Base-by-base conservation (phyloP, 1,140 invertebrate species). In the Caenorhabditis tropicalis region DNA sequence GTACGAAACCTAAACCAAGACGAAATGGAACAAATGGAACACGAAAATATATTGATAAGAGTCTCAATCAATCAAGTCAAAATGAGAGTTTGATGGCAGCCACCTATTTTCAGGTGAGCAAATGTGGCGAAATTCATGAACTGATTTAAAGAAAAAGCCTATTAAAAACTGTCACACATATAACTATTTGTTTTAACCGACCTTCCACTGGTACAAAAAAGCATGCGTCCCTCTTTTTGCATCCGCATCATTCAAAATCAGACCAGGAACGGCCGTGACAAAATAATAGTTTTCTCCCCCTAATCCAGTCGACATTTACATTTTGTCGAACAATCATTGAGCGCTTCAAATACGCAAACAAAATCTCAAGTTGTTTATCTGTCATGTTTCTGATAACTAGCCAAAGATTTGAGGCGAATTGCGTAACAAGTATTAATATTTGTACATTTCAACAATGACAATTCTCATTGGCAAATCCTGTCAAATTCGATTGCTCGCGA, bases 391-490 rank as follows among this genome's bases (percentile, higher is more conserved):
- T 65, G 58, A 36, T 46, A 33, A 15, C 7, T 36, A 7, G 16
- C 19, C 60, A 70, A 36, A 70, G 4, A 70, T 36, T 16, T 58
- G 10, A 1, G 2, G 10, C 49, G 21, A 56, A 43, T 74, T 74
- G 36, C 65, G 65, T 74, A 74, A 43, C 65, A 74, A 43, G 36
- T 65, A 65, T 65, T 74, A 43, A 15, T 36, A 39, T 46, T 74
- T 43, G 65, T 43, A 74, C 21, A 74, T n/a, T 74, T 43, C 65
- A 43, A 74, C 65, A 74, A 74, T 74, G 65, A 39, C 65, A 43
- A 74, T 74, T 74, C 43, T 12, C n/a, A n/a, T 27, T 3, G n/a
- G 19, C 48, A 51, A 51, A 58, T 58, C 29, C 19, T 43, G 29
- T 7, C 65, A 74, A 74, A 74, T 74, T 36, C 49, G 31, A 31